A percentile compares a stretch with the other conserved stretches of the same genome.
Evolutionary conservation across 2,797 vertebrate genomes (phyloP).

Genomic region (Falco novaeseelandiae): DNA sequence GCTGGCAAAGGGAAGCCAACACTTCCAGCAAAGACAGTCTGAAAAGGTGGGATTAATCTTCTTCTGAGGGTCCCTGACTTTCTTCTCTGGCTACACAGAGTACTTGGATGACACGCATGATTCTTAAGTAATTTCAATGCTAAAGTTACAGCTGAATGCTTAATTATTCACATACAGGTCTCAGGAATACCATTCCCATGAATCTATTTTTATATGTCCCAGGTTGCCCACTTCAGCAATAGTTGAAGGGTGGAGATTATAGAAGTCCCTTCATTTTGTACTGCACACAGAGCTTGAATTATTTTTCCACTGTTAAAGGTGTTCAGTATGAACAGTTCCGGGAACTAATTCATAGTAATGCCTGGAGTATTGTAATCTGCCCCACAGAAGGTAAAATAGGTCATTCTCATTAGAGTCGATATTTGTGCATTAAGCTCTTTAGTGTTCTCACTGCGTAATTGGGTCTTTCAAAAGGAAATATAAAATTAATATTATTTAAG

Average conservation of each 20-base stretch:
- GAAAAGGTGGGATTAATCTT: background rate
- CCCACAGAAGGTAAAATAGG: background rate
- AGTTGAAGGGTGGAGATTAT: background rate
- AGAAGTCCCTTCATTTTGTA: background rate
- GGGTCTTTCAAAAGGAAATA: background rate
- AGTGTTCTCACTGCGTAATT: background rate
- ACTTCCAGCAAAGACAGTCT: background rate
- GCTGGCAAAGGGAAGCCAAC: background rate
- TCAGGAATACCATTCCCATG: background rate
- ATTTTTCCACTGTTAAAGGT: background rate
- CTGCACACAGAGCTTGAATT: background rate
- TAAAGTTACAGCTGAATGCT: background rate
- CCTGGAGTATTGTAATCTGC: background rate
- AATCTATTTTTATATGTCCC: background rate
- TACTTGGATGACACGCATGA: background rate
- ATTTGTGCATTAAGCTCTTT: background rate
- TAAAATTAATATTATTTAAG: background rate
- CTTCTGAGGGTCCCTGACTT: background rate
- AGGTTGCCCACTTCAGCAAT: background rate
- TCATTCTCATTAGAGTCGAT: background rate
- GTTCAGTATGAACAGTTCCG: background rate
- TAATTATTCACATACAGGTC: background rate
- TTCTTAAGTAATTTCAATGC: background rate
- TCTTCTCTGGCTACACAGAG: background rate
- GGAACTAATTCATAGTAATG: background rate